These are phyloP conservation scores for Lerema accius DNA, from an alignment of 1,140 invertebrate genomes.

Conservation along the genomic window DNA sequence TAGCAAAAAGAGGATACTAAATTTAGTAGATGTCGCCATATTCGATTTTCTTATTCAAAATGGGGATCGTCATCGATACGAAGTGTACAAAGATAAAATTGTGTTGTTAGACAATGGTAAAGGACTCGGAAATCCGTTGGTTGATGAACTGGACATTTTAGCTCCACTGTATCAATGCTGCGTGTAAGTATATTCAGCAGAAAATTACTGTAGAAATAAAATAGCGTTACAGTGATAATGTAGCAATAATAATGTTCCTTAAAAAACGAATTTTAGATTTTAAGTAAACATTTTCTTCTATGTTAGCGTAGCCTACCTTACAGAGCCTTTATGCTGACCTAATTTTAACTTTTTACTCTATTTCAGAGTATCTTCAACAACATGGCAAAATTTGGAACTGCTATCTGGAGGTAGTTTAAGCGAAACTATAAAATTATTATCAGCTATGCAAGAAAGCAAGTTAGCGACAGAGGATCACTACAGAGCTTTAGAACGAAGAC, in stretches of 20 bases:
- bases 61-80: conserved; percentile 96
- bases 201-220: not conserved
- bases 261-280: no score
- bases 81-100: conserved; percentile 90
- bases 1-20: conserved; percentile 87
- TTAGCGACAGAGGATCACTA: conserved; percentile 87
- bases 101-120: conserved; percentile 97
- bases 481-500: conserved; percentile 90
- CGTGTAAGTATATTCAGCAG: conserved; percentile 85
- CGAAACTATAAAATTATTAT: conserved; percentile 68
- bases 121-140: conserved; percentile 93
- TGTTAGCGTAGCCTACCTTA: no score
- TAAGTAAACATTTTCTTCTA: no score
- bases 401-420: conserved; percentile 88
- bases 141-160: conserved; percentile 93
- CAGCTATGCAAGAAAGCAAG: conserved; percentile 54
- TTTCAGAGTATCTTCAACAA: conserved; percentile 87
- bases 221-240: not conserved
- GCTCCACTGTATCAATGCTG: conserved; percentile 96
- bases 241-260: no score
- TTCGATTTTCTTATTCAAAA: conserved; percentile 98
- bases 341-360: conserved; percentile 43
- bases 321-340: no score
- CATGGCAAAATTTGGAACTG: conserved; percentile 87
- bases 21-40: conserved; percentile 93